phyloP scores from a whole-genome alignment of 2,113 vertebrate genomes.

The Lipophrys pholis region DNA sequence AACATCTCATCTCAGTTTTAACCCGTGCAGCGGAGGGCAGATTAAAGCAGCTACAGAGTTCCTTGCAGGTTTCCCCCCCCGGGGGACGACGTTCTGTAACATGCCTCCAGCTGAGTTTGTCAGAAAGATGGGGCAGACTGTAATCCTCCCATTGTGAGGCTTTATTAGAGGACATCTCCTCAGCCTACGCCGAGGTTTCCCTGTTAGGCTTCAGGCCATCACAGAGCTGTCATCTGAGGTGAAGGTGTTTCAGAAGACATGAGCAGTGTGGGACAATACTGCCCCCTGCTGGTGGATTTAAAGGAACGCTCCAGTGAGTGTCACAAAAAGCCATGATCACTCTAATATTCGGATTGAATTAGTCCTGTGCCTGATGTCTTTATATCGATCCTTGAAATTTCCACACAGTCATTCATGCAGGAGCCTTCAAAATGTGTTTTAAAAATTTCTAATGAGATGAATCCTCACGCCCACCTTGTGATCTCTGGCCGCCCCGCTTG shows the following conservation, averaged over 20 bases:
- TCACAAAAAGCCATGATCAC: no score
- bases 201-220: background rate
- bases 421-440: no score
- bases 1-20: background rate
- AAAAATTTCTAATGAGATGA: no score
- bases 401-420: no score
- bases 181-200: conserved; percentile 18
- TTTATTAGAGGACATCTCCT: conserved; percentile 15
- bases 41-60: background rate
- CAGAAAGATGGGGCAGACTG: conserved; percentile 11
- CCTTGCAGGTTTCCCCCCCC: background rate
- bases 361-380: no score
- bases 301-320: no score
- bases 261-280: conserved; percentile 26
- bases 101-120: conserved; percentile 9
- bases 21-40: background rate
- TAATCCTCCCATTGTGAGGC: conserved; percentile 25
- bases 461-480: no score
- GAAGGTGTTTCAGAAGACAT: conserved; percentile 22
- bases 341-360: no score
- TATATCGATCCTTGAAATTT: no score
- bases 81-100: conserved; percentile 13
- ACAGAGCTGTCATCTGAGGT: conserved; percentile 26
- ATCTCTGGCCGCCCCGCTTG: no score
- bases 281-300: conserved; percentile 59